Evolutionary conservation across 2,797 vertebrate species (phyloP).

Genomic region (Manis javanica): DNA sequence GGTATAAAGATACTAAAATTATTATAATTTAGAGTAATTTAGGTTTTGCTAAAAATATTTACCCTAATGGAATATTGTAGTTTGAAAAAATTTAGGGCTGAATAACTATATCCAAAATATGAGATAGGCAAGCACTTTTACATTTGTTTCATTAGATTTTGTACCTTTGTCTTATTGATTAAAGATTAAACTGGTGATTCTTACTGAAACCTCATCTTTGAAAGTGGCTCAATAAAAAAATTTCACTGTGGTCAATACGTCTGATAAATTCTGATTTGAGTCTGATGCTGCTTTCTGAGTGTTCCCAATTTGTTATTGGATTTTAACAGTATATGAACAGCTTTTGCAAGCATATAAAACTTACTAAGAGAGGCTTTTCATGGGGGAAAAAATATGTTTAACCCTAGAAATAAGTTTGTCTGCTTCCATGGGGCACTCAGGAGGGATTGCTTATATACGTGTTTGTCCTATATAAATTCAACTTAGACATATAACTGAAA

Average conservation of each 20-base stretch:
- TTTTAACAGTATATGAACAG: not conserved
- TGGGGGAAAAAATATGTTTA: not conserved
- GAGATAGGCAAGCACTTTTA: not conserved
- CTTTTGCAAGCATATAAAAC: constrained; percentile 34
- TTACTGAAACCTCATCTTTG: constrained; percentile 64
- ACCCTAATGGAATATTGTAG: not conserved
- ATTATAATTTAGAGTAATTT: not conserved
- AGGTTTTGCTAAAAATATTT: not conserved
- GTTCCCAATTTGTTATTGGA: constrained; percentile 56
- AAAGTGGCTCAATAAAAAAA: constrained; percentile 55
- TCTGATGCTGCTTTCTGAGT: constrained; percentile 2
- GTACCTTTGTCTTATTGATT: constrained; percentile 29
- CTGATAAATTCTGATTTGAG: constrained; percentile 65
- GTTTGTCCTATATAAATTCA: constrained; percentile 42
- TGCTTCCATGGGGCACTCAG: constrained; percentile 49
- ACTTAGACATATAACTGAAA: constrained; percentile 53
- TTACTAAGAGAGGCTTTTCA: constrained; percentile 36
- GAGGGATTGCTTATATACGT: constrained; percentile 35
- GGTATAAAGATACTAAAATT: not conserved
- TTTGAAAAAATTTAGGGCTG: not conserved
- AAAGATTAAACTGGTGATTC: constrained; percentile 71
- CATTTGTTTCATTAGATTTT: constrained; percentile 50
- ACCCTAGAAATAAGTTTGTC: constrained; percentile 27
- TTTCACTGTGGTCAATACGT: constrained; percentile 45
- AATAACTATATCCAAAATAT: constrained; percentile 9